Percentiles rank a stretch among this genome's conserved stretches.
These are phyloP conservation scores for Pentalonia nigronervosa DNA, from an alignment of 1,140 invertebrate genomes.

Conservation along the genomic window DNA sequence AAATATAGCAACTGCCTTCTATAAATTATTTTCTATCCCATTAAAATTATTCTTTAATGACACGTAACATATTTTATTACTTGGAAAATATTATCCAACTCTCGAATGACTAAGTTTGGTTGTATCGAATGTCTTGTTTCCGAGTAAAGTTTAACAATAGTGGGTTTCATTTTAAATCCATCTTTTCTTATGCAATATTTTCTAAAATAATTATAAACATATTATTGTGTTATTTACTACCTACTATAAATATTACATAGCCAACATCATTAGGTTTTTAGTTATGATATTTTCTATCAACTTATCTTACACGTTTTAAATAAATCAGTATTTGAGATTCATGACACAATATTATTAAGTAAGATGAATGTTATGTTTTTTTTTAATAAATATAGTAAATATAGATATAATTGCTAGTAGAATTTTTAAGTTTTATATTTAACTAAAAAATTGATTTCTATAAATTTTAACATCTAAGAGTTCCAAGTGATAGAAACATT, in stretches of 20 bases:
- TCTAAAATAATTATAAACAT: slow-evolving; percentile 3
- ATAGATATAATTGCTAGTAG: too few species aligned
- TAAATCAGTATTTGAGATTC: background rate
- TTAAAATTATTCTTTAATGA: slow-evolving; percentile 22
- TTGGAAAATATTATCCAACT: slow-evolving; percentile 28
- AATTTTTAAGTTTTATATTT: background rate
- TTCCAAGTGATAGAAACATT: too few species aligned
- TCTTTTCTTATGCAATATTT: slow-evolving; percentile 33
- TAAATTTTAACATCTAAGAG: too few species aligned
- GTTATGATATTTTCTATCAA: background rate
- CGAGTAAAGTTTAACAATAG: background rate
- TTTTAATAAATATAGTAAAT: too few species aligned
- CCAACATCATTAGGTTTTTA: background rate
- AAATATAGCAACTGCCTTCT: background rate
- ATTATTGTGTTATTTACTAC: background rate
- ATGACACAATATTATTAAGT: background rate
- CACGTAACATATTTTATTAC: slow-evolving; percentile 43
- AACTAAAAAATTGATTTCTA: background rate
- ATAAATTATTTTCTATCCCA: background rate
- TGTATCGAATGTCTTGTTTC: slow-evolving; percentile 51
- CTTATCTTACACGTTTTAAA: background rate
- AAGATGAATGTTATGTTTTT: background rate
- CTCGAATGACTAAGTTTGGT: slow-evolving; percentile 34
- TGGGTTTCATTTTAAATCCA: slow-evolving; percentile 21
- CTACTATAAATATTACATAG: background rate